Evolutionary conservation across 2,797 vertebrate genomes (phyloP).

Genomic region (Heterohyrax brucei): DNA sequence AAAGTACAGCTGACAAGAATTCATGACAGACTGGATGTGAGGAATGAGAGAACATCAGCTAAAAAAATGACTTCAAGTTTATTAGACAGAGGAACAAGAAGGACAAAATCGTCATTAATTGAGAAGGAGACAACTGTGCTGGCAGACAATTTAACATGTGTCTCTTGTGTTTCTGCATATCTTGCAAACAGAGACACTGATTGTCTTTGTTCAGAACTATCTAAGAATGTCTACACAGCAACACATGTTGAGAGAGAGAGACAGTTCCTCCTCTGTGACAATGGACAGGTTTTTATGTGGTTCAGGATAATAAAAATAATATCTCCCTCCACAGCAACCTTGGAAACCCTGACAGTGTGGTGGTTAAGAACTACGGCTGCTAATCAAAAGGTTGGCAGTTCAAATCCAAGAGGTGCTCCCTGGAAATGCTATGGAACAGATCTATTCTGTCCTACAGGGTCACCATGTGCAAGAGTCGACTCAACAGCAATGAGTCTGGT

Average conservation of each 20-base stretch:
- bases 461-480: too few relatives aligned
- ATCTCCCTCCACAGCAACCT: neutral
- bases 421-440: too few relatives aligned
- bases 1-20: neutral
- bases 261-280: neutral
- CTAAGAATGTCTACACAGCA: too few relatives aligned
- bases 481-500: too few relatives aligned
- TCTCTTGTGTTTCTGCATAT: neutral
- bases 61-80: neutral
- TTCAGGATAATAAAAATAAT: too few relatives aligned
- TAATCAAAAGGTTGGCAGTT: too few relatives aligned
- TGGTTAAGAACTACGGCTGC: too few relatives aligned
- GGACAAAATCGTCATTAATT: neutral
- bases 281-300: too few relatives aligned
- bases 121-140: neutral
- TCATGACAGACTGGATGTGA: neutral
- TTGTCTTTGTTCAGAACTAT: too few relatives aligned
- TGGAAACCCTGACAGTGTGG: too few relatives aligned
- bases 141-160: neutral
- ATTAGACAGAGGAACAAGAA: neutral
- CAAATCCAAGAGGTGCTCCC: too few relatives aligned
- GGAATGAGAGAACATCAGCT: neutral
- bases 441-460: too few relatives aligned
- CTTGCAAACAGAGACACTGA: neutral
- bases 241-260: neutral